phyloP scores from a whole-genome alignment of 2,888 invertebrate genomes.

The Platycheirus rosarum region DNA sequence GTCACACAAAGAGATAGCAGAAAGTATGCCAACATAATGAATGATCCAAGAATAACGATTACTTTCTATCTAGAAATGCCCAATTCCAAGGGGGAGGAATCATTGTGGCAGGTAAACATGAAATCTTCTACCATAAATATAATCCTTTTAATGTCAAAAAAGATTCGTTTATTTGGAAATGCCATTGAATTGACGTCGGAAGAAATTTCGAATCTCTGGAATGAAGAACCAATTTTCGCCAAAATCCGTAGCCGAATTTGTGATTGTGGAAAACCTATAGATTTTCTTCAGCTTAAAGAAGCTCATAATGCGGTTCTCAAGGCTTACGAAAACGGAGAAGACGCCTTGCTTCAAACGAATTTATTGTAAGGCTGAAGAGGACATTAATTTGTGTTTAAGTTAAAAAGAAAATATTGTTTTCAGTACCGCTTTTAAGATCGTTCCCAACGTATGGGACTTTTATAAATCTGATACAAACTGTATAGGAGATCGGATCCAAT shows the following conservation, averaged over 20 bases:
- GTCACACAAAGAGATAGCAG: slow-evolving; percentile 79
- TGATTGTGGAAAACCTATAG: slow-evolving; percentile 79
- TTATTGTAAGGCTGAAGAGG: slow-evolving; percentile 77
- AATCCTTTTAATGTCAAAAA: not conserved
- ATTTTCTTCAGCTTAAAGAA: slow-evolving; percentile 74
- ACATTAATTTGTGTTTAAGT: not conserved
- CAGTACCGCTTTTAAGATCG: slow-evolving; percentile 80
- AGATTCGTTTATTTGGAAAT: slow-evolving; percentile 78
- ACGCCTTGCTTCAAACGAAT: slow-evolving; percentile 76
- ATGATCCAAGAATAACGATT: slow-evolving; percentile 77
- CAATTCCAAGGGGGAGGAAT: not conserved
- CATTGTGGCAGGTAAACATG: slow-evolving; percentile 49
- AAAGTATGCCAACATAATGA: slow-evolving; percentile 78
- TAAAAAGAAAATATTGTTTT: not conserved
- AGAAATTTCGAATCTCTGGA: slow-evolving; percentile 77
- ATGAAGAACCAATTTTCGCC: slow-evolving; percentile 77
- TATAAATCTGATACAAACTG: slow-evolving; percentile 76
- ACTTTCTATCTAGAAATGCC: slow-evolving; percentile 76
- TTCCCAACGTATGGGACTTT: slow-evolving; percentile 79
- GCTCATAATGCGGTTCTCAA: slow-evolving; percentile 77
- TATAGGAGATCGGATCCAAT: slow-evolving; percentile 80
- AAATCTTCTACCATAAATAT: not conserved
- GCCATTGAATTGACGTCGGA: slow-evolving; percentile 77
- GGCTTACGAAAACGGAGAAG: slow-evolving; percentile 71
- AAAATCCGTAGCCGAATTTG: slow-evolving; percentile 79